Evolutionary conservation across 1,140 invertebrate species (phyloP), one percentile per base, ranked within the genome.

Genomic region (Hylaeus anthracinus): DNA sequence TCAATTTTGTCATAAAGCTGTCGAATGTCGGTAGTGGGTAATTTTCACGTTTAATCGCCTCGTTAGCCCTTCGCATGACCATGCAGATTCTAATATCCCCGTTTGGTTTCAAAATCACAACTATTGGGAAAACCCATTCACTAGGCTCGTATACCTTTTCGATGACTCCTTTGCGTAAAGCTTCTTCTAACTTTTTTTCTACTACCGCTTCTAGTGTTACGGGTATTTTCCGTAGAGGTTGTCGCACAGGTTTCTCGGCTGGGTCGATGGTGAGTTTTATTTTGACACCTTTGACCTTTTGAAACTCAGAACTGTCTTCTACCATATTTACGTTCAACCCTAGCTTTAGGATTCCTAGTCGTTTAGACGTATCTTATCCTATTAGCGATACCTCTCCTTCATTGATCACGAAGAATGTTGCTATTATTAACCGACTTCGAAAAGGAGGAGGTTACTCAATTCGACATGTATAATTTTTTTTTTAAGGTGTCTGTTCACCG

Each of bases 11-110:
- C 2, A 61, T 37, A 37, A 61, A 8, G 0, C 2, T 1, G 1
- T 61, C 58, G 1, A 61, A 9, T 61, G 26, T 37, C 1, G 75
- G 66, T 1, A 77, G 43, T 0, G 65, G 56, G n/a, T 63, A 61
- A 1, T 41, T 12, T 10, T 70, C 60, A 2, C 56, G 12, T 3
- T 60, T 26, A 12, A 70, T 77, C 1, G 56, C 66, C 53, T 53
- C 6, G 26, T 77, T 77, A 2, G 56, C 66, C 5, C 65, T 9
- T 0, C 66, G 55, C 75, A 77, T 76, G 26, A 67, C 73, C 0
- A 79, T 15, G 6, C 76, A 60, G 1, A 64, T 12, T 14, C 61
- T 41, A 14, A 64, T 10, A 2, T 64, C 39, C 9, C 39, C 37
- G 37, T 12, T 0, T 41, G 3, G 8, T 3, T 64, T 64, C 0